A percentile compares a stretch with the other conserved stretches of the same genome.
These are phyloP conservation scores for Lates japonicus DNA, from an alignment of 2,797 vertebrate species.

Conservation along the genomic window DNA sequence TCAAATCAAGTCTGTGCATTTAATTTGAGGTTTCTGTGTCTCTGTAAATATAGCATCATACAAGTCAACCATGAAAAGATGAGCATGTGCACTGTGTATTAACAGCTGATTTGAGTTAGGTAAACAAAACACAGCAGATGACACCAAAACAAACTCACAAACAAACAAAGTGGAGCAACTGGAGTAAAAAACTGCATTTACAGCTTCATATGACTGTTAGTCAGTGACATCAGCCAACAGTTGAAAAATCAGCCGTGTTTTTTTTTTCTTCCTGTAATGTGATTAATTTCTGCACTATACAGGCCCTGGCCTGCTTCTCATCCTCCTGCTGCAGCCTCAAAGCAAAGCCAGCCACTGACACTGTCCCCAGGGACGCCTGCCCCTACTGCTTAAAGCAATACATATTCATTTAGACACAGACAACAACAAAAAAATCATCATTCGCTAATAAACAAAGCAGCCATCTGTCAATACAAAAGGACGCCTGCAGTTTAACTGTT, in stretches of 20 bases:
- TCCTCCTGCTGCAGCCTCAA: constrained; percentile 53
- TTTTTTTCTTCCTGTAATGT: constrained; percentile 53
- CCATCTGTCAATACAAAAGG: constrained; percentile 68
- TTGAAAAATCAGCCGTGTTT: constrained; percentile 49
- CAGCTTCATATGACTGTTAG: constrained; percentile 59
- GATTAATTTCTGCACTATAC: constrained; percentile 78
- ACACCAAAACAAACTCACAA: constrained; percentile 1
- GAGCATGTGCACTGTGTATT: neutral
- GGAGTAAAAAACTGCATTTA: constrained; percentile 53
- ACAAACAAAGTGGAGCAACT: constrained; percentile 14
- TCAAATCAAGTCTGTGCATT: neutral
- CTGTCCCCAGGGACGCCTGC: constrained; percentile 42
- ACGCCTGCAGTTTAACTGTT: constrained; percentile 9
- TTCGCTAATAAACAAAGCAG: constrained; percentile 52
- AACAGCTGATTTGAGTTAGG: constrained; percentile 21
- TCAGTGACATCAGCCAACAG: constrained; percentile 60
- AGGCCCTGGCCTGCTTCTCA: constrained; percentile 54
- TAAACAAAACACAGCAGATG: constrained; percentile 19
- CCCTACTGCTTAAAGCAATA: constrained; percentile 51
- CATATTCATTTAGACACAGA: constrained; percentile 65
- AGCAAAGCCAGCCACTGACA: constrained; percentile 54
- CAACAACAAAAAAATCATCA: constrained; percentile 16
- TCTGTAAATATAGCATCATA: constrained; percentile 8
- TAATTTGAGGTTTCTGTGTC: neutral
- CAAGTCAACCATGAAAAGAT: neutral